Conservation (phyloP, 2,888 invertebrate species). For the Rotaria macrura region DNA sequence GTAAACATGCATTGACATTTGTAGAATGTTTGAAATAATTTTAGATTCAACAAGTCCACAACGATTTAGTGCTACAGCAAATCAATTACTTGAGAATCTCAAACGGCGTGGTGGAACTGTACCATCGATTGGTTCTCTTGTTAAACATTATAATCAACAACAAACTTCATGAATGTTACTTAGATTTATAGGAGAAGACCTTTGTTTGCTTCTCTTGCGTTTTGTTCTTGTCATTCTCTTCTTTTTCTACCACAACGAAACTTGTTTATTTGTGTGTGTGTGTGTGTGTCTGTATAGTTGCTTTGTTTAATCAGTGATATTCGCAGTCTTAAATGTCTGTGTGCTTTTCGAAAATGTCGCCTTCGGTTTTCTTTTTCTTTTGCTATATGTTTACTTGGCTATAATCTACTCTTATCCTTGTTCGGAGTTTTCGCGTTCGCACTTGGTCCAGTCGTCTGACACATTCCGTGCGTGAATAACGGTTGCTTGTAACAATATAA, state of each 20-base stretch:
- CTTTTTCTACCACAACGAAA: background rate
- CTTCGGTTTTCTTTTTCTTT: background rate
- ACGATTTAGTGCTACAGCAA: constrained; percentile 1
- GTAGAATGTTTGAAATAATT: background rate
- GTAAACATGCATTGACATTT: no score
- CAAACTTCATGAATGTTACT: background rate
- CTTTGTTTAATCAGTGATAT: background rate
- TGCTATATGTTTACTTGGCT: background rate
- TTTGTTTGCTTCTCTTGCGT: background rate
- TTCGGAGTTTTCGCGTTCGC: background rate
- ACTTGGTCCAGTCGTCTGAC: background rate
- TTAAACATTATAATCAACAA: background rate
- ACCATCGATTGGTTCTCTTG: background rate
- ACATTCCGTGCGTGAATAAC: background rate
- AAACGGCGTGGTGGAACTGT: background rate
- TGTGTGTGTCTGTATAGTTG: background rate
- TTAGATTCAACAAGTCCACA: background rate
- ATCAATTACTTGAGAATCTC: constrained; percentile 7
- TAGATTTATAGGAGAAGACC: background rate
- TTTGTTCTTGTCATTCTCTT: background rate
- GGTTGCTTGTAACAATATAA: background rate
- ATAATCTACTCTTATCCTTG: background rate
- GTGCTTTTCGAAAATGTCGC: background rate
- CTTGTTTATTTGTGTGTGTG: background rate
- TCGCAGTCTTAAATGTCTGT: background rate